These are phyloP conservation scores for Sphinx pinastri DNA, from an alignment of 2,888 invertebrate species.

Conservation along the genomic window DNA sequence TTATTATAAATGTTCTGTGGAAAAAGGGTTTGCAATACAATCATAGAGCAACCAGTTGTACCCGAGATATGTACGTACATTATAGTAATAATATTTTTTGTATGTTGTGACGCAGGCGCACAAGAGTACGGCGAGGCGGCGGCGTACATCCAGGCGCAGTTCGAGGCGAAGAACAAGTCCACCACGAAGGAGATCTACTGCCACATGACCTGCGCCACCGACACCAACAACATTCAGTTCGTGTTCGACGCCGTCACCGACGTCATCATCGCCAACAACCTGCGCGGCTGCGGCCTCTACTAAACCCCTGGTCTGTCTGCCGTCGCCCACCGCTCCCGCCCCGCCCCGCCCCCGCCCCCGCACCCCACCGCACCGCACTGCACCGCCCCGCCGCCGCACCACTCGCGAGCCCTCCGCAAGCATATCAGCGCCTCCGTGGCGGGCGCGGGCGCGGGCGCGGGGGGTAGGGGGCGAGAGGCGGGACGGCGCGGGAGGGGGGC, in stretches of 20 bases:
- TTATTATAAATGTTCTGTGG: too few species aligned
- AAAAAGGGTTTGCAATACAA: too few species aligned
- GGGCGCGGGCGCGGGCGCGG: slow-evolving; percentile 32
- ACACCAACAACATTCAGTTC: slow-evolving; percentile 99
- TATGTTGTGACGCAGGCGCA: slow-evolving; percentile 86
- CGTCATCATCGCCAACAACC: slow-evolving; percentile 99
- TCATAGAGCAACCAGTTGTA: too few species aligned
- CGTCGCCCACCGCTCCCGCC: slow-evolving; percentile 22
- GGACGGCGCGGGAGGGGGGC: too few species aligned
- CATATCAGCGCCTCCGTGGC: slow-evolving; percentile 31
- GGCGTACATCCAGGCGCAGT: slow-evolving; percentile 99
- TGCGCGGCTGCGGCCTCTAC: slow-evolving; percentile 99
- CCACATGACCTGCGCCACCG: slow-evolving; percentile 99
- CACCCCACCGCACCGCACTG: too few species aligned
- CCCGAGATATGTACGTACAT: too few species aligned
- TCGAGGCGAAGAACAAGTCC: slow-evolving; percentile 99
- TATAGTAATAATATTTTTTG: too few species aligned
- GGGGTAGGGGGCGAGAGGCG: slow-evolving; percentile 23
- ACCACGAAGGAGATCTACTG: slow-evolving; percentile 99
- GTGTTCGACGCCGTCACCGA: slow-evolving; percentile 99
- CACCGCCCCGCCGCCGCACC: too few species aligned
- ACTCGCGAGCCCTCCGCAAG: slow-evolving; percentile 25
- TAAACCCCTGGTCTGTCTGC: slow-evolving; percentile 68
- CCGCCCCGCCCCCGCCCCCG: background rate
- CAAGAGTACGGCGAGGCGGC: slow-evolving; percentile 99